A percentile compares a stretch with the other conserved stretches of the same genome.
These are phyloP conservation scores for Phainopepla nitens DNA, from an alignment of 2,113 vertebrate genomes.

Conservation along the genomic window DNA sequence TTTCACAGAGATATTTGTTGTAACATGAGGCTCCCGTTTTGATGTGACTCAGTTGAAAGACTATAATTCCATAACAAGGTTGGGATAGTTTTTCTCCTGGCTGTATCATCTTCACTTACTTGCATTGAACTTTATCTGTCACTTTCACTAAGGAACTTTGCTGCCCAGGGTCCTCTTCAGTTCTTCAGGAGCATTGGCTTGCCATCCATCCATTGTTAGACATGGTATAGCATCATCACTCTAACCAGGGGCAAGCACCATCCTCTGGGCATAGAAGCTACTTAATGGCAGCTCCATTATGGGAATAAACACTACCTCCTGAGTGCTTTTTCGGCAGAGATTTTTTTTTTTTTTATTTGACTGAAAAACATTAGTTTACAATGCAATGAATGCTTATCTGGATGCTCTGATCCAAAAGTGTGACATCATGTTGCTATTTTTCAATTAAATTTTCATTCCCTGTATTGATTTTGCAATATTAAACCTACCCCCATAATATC, in stretches of 20 bases:
- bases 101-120: not conserved
- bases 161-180: not conserved
- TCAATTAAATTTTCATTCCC: not conserved
- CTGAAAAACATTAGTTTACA: slow-evolving; percentile 16
- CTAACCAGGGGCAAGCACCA: not conserved
- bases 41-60: not conserved
- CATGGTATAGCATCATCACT: slow-evolving; percentile 1
- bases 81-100: not conserved
- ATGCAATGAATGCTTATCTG: not conserved
- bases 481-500: not conserved
- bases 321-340: not conserved
- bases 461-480: not conserved
- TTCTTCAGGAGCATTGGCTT: slow-evolving; percentile 14
- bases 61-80: not conserved
- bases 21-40: not conserved
- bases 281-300: slow-evolving; percentile 3
- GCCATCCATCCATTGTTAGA: not conserved
- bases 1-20: not conserved
- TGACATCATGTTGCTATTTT: not conserved
- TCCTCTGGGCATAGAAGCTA: slow-evolving; percentile 10
- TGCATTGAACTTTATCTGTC: not conserved
- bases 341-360: not conserved
- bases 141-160: not conserved
- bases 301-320: slow-evolving; percentile 38
- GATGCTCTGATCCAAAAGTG: not conserved